These are phyloP conservation scores for Phyllostomus discolor DNA, from an alignment of 2,113 vertebrate species.

Conservation along the genomic window DNA sequence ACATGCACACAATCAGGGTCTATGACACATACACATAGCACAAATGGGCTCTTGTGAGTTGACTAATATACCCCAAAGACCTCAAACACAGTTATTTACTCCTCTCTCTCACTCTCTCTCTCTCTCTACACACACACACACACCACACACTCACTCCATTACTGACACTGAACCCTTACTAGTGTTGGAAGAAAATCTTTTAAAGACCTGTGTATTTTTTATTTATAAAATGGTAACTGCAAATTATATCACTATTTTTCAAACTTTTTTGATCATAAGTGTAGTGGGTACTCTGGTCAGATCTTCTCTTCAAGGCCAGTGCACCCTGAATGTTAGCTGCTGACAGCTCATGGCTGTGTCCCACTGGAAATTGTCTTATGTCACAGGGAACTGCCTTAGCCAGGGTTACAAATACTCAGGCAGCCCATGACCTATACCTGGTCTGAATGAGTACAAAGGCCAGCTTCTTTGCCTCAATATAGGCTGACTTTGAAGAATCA, in stretches of 20 bases:
- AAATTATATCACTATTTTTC: background rate
- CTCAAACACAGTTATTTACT: background rate
- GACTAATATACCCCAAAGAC: background rate
- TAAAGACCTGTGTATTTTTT: background rate
- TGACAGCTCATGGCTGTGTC: background rate
- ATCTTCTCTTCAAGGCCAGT: background rate
- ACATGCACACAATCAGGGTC: background rate
- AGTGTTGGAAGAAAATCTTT: conserved; percentile 2
- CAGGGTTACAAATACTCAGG: background rate
- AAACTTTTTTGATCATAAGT: background rate
- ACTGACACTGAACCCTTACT: background rate
- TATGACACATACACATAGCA: background rate
- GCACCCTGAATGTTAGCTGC: background rate
- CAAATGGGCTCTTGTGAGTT: background rate
- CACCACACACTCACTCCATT: background rate
- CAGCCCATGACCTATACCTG: background rate
- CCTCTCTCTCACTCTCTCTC: background rate
- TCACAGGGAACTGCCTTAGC: background rate
- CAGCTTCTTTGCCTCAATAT: background rate
- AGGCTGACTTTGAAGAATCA: background rate
- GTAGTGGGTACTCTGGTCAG: background rate
- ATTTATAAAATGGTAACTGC: background rate
- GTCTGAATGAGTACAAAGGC: background rate
- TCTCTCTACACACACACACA: background rate
- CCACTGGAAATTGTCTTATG: background rate